These are phyloP conservation scores for Heliconius aoede DNA, from an alignment of 2,888 invertebrate genomes.

Conservation along the genomic window DNA sequence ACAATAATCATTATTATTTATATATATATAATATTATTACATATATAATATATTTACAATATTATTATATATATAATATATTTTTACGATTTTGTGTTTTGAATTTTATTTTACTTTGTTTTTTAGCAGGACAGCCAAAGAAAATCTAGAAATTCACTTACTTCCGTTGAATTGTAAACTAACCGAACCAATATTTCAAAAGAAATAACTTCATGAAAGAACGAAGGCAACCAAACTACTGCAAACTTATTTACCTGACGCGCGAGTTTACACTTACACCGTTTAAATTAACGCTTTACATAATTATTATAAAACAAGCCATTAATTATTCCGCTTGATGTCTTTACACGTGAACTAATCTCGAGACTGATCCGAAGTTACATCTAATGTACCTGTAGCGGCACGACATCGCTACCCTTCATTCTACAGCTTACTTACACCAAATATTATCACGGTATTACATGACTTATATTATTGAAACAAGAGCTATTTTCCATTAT, in stretches of 20 bases:
- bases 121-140: neutral
- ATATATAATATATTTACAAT: too few species aligned
- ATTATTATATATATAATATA: neutral
- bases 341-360: conserved; percentile 31
- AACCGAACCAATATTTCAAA: neutral
- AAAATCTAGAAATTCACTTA: neutral
- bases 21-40: too few species aligned
- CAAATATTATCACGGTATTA: neutral
- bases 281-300: neutral
- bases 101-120: neutral
- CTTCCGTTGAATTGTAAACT: neutral
- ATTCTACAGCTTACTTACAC: neutral
- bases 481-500: conserved; percentile 25
- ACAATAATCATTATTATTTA: too few species aligned
- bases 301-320: conserved; percentile 1
- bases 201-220: neutral
- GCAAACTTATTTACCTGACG: neutral
- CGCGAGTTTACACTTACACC: neutral
- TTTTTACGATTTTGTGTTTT: neutral
- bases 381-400: conserved; percentile 29
- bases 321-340: conserved; percentile 36
- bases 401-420: conserved; percentile 9
- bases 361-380: conserved; percentile 36
- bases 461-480: neutral
- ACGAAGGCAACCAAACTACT: neutral